A percentile compares a stretch with the other conserved stretches of the same genome.
These are phyloP conservation scores for Paracanthobrama guichenoti DNA, from an alignment of 2,113 vertebrate species.

Conservation along the genomic window DNA sequence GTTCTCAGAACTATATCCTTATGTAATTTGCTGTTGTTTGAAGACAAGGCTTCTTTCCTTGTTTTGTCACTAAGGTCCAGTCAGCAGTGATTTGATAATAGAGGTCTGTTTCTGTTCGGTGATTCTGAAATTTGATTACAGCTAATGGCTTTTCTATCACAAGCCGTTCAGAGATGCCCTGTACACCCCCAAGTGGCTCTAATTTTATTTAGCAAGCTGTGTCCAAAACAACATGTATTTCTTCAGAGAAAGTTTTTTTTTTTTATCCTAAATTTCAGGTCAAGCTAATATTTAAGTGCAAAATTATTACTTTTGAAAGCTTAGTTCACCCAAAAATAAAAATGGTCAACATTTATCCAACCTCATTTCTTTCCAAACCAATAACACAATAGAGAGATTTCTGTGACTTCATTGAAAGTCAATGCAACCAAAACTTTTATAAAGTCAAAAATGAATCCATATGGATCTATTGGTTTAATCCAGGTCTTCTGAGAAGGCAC, in stretches of 20 bases:
- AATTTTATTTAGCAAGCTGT: neutral
- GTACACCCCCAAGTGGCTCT: neutral
- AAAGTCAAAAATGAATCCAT: neutral
- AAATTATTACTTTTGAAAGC: neutral
- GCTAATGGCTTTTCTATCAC: conserved; percentile 19
- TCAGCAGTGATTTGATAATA: conserved; percentile 15
- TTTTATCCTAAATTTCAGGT: neutral
- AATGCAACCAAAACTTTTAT: neutral
- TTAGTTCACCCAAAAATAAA: neutral
- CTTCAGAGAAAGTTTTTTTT: neutral
- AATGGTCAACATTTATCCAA: neutral
- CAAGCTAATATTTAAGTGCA: neutral
- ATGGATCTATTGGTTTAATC: neutral
- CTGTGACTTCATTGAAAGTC: neutral
- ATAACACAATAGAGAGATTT: neutral
- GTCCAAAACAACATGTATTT: conserved; percentile 3
- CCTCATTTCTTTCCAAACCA: too few relatives aligned
- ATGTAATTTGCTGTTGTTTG: neutral
- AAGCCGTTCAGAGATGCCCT: neutral
- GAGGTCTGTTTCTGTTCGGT: conserved; percentile 14
- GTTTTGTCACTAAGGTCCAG: conserved; percentile 24
- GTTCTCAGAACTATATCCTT: neutral
- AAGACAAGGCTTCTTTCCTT: neutral
- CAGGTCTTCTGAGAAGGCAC: neutral
- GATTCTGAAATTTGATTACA: conserved; percentile 32